Evolutionary conservation across 2,888 invertebrate genomes (phyloP).

Genomic region (Syrphus vitripennis): DNA sequence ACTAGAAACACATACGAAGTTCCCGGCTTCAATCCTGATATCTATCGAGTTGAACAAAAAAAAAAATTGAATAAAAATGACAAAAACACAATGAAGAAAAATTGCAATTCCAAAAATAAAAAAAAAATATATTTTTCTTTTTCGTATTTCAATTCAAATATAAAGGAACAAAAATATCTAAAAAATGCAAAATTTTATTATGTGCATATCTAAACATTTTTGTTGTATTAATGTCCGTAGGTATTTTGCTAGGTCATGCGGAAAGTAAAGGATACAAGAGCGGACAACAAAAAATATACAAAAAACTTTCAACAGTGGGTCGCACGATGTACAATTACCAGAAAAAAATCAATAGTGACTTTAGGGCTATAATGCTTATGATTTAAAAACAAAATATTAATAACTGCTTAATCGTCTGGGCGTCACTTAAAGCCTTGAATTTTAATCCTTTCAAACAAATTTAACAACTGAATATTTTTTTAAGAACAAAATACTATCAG

Average conservation of each 20-base stretch:
- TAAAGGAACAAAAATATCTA: constrained; percentile 39
- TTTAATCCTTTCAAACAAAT: too few species aligned
- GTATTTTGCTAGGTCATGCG: constrained; percentile 46
- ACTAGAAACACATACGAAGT: constrained; percentile 93
- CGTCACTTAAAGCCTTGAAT: neutral
- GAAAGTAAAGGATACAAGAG: constrained; percentile 40
- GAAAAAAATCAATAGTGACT: neutral
- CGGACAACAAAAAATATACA: neutral
- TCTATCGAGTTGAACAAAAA: constrained; percentile 78
- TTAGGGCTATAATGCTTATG: neutral
- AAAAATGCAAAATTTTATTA: constrained; percentile 66
- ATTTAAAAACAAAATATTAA: too few species aligned
- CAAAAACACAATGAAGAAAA: constrained; percentile 17
- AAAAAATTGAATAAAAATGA: neutral
- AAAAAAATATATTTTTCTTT: neutral
- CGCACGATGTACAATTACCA: too few species aligned
- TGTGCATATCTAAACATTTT: constrained; percentile 72
- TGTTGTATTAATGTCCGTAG: constrained; percentile 35
- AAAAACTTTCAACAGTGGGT: neutral
- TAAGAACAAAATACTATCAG: too few species aligned
- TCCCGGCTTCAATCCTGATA: constrained; percentile 87
- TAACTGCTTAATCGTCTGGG: too few species aligned
- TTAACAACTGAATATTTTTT: too few species aligned
- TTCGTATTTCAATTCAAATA: constrained; percentile 28
- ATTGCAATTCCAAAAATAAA: constrained; percentile 31